phyloP scores from a whole-genome alignment of 2,113 vertebrate genomes.

The Vimba vimba region DNA sequence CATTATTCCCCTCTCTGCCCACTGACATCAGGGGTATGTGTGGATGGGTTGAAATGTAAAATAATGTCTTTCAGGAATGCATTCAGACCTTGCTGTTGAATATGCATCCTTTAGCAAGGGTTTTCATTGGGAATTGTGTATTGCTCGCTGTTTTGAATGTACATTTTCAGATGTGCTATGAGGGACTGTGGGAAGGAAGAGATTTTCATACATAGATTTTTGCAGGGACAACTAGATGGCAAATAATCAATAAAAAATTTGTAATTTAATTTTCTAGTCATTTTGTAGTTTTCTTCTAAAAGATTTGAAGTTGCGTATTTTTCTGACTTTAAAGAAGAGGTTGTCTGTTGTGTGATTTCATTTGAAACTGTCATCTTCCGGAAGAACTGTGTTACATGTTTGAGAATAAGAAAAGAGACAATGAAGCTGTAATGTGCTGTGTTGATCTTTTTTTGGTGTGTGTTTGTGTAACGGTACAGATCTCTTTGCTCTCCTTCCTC shows the following conservation, averaged over 20 bases:
- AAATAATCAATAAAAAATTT: neutral
- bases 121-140: slow-evolving; percentile 28
- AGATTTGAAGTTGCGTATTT: neutral
- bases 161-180: slow-evolving; percentile 8
- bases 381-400: slow-evolving; percentile 3
- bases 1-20: slow-evolving; percentile 61
- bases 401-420: neutral
- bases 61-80: slow-evolving; percentile 6
- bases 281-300: neutral
- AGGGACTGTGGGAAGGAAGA: slow-evolving; percentile 17
- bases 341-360: slow-evolving; percentile 10
- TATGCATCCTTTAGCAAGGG: neutral
- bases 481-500: slow-evolving; percentile 43
- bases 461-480: neutral
- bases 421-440: neutral
- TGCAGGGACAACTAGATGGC: neutral
- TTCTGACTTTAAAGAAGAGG: neutral
- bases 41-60: neutral
- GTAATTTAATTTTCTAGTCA: neutral
- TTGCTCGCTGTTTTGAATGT: slow-evolving; percentile 32
- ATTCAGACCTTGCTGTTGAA: neutral
- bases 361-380: neutral
- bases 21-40: neutral
- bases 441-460: slow-evolving; percentile 22
- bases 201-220: neutral